phyloP scores from a whole-genome alignment of 2,888 invertebrate species.

The Callosobruchus maculatus region DNA sequence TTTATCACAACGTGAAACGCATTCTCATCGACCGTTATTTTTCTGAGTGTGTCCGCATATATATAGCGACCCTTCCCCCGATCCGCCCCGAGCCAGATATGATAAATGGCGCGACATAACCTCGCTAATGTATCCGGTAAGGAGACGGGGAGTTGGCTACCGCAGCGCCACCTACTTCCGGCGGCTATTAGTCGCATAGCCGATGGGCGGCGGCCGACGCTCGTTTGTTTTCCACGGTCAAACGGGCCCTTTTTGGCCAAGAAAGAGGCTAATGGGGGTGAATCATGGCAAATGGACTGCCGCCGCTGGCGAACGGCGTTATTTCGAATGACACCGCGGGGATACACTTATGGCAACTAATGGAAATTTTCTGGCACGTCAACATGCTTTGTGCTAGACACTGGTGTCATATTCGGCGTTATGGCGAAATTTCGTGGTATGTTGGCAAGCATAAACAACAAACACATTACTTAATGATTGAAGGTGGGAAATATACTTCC shows the following conservation, averaged over 20 bases:
- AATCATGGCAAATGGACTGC: not conserved
- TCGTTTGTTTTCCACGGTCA: constrained; percentile 39
- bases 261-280: not conserved
- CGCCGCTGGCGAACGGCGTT: not conserved
- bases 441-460: not conserved
- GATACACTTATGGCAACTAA: not conserved
- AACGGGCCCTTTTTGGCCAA: not conserved
- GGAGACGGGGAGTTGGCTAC: constrained; percentile 42
- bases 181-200: constrained; percentile 47
- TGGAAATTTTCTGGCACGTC: not conserved
- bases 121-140: constrained; percentile 49
- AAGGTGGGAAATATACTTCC: too few species aligned
- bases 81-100: constrained; percentile 27
- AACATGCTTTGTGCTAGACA: not conserved
- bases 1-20: too few species aligned
- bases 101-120: constrained; percentile 47
- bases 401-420: not conserved
- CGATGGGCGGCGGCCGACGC: constrained; percentile 44
- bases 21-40: constrained; percentile 22
- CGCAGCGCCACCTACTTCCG: constrained; percentile 46
- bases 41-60: constrained; percentile 36
- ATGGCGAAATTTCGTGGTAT: not conserved
- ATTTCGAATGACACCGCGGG: not conserved
- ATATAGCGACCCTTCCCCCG: constrained; percentile 26
- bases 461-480: not conserved